Evolutionary conservation across 53 echinoderm and acorn worm species (phyloP), one percentile per base, ranked within the genome.

Genomic region (Antedon mediterranea): DNA sequence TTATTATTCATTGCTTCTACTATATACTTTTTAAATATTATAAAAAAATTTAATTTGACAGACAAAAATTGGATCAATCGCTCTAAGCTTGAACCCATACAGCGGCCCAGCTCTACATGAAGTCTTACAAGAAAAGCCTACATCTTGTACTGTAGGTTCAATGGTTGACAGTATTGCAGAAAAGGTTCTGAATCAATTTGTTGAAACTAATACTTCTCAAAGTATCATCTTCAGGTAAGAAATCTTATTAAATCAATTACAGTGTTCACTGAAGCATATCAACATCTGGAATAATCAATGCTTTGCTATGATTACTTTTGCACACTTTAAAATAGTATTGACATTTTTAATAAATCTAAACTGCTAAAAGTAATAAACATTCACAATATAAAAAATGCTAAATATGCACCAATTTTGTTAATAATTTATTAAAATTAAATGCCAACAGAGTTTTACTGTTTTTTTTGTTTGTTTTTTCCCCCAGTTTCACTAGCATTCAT

Each of bases 1-100:
- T n/a, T n/a, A n/a, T n/a, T n/a, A n/a, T n/a, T n/a, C n/a, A n/a
- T n/a, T n/a, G n/a, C 13, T 7, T 14, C 26, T 34, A 43, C 15
- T 78, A 28, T 7, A 43, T 78, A 28, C 43, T 73, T 28, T 20
- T 31, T 26, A 28, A 32, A 43, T 44, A 20, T 82, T 27, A 30
- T 37, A 28, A 9, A 28, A 23, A 26, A 27, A 43, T 77, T 73
- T 28, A 30, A 32, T 29, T 81, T 76, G 79, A 14, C 85, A 98
- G 98, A 98, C 98, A 5, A 89, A 84, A 71, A 82, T 98, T 9
- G 98, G 98, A 57, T 88, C 98, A 31, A 83, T 93, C 0, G 74
- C 88, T n/a, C 71, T 98, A 32, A 85, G 81, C 33, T 79, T 93
- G 81, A 98, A 98, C 74, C 88, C 98, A 0, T 84, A 90, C 71